phyloP scores from a whole-genome alignment of 2,888 invertebrate genomes.

The Drosophila birchii region DNA sequence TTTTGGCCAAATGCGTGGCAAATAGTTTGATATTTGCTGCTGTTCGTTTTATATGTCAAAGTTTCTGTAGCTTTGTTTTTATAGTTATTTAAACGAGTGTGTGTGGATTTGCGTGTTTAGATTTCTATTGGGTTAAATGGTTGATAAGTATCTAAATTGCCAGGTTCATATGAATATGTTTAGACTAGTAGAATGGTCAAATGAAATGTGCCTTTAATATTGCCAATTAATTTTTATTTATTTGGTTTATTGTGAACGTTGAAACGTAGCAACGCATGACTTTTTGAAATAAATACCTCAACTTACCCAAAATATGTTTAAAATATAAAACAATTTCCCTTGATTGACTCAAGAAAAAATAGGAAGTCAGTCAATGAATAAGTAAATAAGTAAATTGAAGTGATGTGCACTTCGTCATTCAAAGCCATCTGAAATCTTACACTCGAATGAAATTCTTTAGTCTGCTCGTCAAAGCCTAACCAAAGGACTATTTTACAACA shows the following conservation, averaged over 20 bases:
- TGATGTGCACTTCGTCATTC: slow-evolving; percentile 2
- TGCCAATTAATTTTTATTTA: background rate
- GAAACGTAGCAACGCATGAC: too few species aligned
- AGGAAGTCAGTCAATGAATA: slow-evolving; percentile 10
- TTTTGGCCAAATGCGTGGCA: slow-evolving; percentile 26
- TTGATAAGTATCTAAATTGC: slow-evolving; percentile 36
- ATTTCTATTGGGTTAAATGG: slow-evolving; percentile 24
- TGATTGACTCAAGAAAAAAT: background rate
- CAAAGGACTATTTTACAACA: slow-evolving; percentile 16
- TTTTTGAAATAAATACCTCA: background rate
- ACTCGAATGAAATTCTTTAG: slow-evolving; percentile 27
- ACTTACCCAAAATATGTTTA: background rate
- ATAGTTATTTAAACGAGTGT: slow-evolving; percentile 20
- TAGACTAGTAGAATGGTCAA: background rate
- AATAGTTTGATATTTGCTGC: slow-evolving; percentile 29
- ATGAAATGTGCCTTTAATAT: background rate
- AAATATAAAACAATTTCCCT: background rate
- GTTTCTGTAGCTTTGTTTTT: slow-evolving; percentile 11
- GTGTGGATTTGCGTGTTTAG: slow-evolving; percentile 30
- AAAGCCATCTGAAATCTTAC: slow-evolving; percentile 5
- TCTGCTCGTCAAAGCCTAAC: slow-evolving; percentile 23
- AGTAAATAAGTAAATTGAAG: slow-evolving; percentile 11
- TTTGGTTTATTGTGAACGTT: background rate
- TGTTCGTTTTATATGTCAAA: slow-evolving; percentile 10
- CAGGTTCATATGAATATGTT: background rate